Base-by-base conservation (phyloP, 2,888 invertebrate species). In the Trypoxylon attenuatum region DNA sequence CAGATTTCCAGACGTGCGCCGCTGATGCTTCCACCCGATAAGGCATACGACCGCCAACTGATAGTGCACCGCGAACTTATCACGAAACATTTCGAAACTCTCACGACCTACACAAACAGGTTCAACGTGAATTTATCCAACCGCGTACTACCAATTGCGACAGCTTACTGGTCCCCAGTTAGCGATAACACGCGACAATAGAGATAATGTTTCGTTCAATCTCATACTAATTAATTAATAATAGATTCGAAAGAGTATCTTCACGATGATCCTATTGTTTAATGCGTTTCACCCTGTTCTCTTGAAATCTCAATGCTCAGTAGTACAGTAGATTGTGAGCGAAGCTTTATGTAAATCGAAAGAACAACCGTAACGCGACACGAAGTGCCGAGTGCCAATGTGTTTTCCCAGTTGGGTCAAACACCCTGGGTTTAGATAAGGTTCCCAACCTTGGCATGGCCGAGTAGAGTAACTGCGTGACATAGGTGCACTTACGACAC, bases 401-500 rank as follows among this genome's bases (percentile, higher is more conserved):
- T 73, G 67, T 81, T 81, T 80, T 80, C 80, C 77, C 71, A 73
- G 79, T 80, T 80, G 78, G 82, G 81, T 82, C 82, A 82, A 82
- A 77, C 77, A 82, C 79, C 81, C 82, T 80, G 78, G 74, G 69
- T 65, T 80, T 75, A 81, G 81, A 82, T 81, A 82, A 82, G 82
- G 77, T 79, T 79, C 72, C 72, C 81, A 81, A 78, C 78, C 80
- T 81, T 80, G 78, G 79, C 78, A 79, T 76, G 74, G 71, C 71
- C 77, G 62, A 70, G 75, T 64, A 63, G 53, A 64, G 62, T 55
- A 65, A 58, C 71, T 57, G 71, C 71, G 61, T 65, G 66, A 73
- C 64, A 59, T 76, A 67, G 69, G 57, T 70, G 56, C 64, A 39
- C 29, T 50, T 54, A 42, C 46, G 25, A 38, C 45, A 52, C 60